These are phyloP conservation scores for Sphaerodactylus townsendi DNA, from an alignment of 2,113 vertebrate genomes.

Conservation along the genomic window DNA sequence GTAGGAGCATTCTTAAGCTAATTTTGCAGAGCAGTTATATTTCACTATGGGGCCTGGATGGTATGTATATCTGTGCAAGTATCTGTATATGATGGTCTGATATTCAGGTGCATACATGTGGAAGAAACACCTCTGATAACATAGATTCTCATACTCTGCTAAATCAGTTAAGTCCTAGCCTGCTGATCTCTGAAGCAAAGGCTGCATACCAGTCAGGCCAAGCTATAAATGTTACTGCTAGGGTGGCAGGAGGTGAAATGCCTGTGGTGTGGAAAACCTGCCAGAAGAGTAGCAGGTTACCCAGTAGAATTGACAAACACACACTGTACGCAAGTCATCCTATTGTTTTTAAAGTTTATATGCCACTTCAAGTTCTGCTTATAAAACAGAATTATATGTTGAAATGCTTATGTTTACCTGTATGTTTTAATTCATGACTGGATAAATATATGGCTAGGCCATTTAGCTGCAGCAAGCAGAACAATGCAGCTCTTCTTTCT, in stretches of 20 bases:
- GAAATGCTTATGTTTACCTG: not conserved
- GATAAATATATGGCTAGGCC: not conserved
- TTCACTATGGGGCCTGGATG: not conserved
- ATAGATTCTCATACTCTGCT: conserved; percentile 14
- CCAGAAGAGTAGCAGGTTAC: not conserved
- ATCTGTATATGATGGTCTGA: not conserved
- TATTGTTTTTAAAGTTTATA: not conserved
- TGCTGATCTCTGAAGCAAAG: conserved; percentile 8
- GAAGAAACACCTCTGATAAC: not conserved
- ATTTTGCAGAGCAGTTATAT: not conserved
- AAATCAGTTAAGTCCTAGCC: not conserved
- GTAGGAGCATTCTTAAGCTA: not conserved
- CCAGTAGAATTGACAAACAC: not conserved
- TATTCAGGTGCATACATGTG: not conserved
- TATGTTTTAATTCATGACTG: not conserved
- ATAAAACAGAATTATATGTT: not conserved
- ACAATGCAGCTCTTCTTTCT: not conserved
- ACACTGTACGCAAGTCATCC: not conserved
- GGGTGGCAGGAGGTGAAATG: not conserved
- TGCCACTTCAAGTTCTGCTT: not conserved
- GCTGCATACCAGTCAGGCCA: not conserved
- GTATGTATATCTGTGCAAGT: not conserved
- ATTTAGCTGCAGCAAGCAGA: not conserved
- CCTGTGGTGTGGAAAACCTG: not conserved
- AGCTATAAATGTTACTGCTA: not conserved